Base-by-base conservation (phyloP, 2,113 vertebrate species). In the Coryphaenoides rupestris region DNA sequence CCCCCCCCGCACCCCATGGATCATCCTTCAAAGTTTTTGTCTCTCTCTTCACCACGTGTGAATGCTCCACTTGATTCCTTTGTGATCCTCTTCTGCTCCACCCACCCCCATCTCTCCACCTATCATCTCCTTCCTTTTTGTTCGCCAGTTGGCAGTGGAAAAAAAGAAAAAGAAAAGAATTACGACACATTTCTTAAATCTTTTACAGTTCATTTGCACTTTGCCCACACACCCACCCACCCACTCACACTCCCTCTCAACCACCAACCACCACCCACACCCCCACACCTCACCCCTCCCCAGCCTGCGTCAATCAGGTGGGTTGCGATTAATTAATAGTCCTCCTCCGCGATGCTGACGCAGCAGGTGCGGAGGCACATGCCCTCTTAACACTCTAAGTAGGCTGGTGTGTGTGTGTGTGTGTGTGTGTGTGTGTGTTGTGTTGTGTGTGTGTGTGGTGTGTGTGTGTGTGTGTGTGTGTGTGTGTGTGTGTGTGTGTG, bases 261-360 rank as follows among this genome's bases (percentile, higher is more conserved):
- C 2, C 47, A 17, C 47, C 47, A 49, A 3, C 1, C 47, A 14
- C 47, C 17, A 17, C 47, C 47, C 5, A 3, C 47, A n/a, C 47
- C 13, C 15, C 47, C 47, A n/a, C n/a, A n/a, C n/a, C n/a, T n/a
- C n/a, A n/a, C n/a, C n/a, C 47, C 47, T 15, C 14, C 56, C 47
- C 2, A 19, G 70, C 65, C 58, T 73, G 60, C 65, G 64, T 59
- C 79, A 80, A 83, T 88, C 83, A 88, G 85, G 84, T 85, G 81
- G 73, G 72, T n/a, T n/a, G n/a, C n/a, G n/a, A 66, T 59, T 19
- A 55, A 58, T 69, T 86, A 84, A 84, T 81, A 83, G 83, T 88
- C 85, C 81, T 75, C 72, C 62, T 55, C 72, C 10, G 78, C 45
- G 13, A 17, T 13, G 0, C 40, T 87, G 81, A 87, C 81, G 76